Evolutionary conservation across 2,113 vertebrate genomes (phyloP).

Genomic region (Daubentonia madagascariensis): DNA sequence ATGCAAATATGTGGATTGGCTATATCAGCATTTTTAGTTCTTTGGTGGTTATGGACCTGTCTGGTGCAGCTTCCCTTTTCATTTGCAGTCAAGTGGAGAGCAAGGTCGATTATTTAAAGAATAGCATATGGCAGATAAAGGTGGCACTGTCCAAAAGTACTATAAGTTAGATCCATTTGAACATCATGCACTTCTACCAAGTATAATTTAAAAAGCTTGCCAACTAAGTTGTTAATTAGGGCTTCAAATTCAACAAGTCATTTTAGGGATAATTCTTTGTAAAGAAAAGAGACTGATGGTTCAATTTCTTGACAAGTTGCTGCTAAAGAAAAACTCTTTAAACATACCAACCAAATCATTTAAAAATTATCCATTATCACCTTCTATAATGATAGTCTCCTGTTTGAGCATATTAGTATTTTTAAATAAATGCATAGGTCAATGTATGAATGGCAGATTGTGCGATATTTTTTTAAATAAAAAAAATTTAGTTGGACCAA

Average conservation of each 20-base stretch:
- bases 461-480: background rate
- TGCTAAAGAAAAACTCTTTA: conserved; percentile 56
- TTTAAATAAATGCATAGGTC: background rate
- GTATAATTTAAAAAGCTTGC: conserved; percentile 33
- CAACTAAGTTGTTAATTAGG: conserved; percentile 48
- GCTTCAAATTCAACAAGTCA: conserved; percentile 52
- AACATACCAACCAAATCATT: background rate
- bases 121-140: background rate
- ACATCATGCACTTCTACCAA: background rate
- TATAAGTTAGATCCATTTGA: background rate
- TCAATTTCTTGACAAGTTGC: conserved; percentile 45
- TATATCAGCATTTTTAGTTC: conserved; percentile 51
- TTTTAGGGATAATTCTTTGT: conserved; percentile 63
- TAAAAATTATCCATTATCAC: background rate
- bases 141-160: background rate
- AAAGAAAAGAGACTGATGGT: conserved; percentile 57
- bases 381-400: conserved; percentile 11
- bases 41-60: conserved; percentile 22
- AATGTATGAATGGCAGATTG: background rate
- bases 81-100: conserved; percentile 35
- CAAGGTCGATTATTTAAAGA: conserved; percentile 11
- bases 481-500: background rate
- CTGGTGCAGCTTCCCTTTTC: background rate
- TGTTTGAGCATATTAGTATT: background rate
- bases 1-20: conserved; percentile 68